phyloP scores from a whole-genome alignment of 2,888 invertebrate genomes.

The Noctua comes region DNA sequence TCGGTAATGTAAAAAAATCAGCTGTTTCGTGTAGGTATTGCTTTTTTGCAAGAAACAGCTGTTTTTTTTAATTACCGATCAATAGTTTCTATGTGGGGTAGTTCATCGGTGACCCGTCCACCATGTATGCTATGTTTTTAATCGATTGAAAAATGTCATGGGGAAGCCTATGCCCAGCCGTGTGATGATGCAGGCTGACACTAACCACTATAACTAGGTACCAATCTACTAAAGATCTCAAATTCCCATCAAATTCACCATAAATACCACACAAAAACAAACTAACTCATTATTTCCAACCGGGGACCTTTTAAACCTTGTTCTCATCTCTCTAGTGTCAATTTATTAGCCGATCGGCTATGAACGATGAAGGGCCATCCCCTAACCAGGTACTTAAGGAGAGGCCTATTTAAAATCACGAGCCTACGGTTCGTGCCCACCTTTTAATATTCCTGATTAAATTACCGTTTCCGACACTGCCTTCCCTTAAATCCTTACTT shows the following conservation, averaged over 20 bases:
- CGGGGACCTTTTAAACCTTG: background rate
- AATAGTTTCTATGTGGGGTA: too few relatives aligned
- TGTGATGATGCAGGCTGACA: background rate
- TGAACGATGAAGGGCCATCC: conserved; percentile 55
- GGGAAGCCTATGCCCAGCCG: too few relatives aligned
- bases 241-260: background rate
- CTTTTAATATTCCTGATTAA: conserved; percentile 67
- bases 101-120: too few relatives aligned
- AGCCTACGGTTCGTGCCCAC: conserved; percentile 63
- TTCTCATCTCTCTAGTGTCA: conserved; percentile 29
- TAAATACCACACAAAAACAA: background rate
- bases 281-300: background rate
- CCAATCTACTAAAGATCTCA: background rate
- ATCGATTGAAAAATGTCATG: background rate
- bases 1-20: too few relatives aligned
- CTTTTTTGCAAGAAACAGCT: too few relatives aligned
- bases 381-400: conserved; percentile 51
- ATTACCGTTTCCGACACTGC: conserved; percentile 59
- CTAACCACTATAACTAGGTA: background rate
- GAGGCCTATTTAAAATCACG: conserved; percentile 61
- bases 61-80: too few relatives aligned
- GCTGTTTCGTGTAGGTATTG: too few relatives aligned
- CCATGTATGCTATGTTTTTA: too few relatives aligned
- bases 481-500: conserved; percentile 46
- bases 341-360: conserved; percentile 56